phyloP scores from a whole-genome alignment of 2,797 vertebrate genomes.

The Coluber constrictor region DNA sequence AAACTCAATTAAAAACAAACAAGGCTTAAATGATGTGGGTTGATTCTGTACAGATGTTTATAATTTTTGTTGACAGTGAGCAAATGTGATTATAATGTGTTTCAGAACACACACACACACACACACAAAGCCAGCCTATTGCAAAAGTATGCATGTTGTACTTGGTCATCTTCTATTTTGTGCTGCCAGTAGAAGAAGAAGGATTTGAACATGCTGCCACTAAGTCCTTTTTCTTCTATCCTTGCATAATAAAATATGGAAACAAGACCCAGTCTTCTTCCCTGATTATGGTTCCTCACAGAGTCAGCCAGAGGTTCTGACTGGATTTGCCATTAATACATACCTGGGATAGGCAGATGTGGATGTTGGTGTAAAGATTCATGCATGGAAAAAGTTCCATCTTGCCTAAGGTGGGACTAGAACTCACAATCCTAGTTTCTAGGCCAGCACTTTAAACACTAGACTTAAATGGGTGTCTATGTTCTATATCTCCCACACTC shows the following conservation, averaged over 20 bases:
- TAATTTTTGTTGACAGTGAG: neutral
- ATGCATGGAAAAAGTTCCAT: neutral
- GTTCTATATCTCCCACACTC: neutral
- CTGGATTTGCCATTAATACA: neutral
- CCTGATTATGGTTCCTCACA: neutral
- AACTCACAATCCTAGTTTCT: neutral
- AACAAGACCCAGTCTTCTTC: too few species aligned
- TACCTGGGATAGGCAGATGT: neutral
- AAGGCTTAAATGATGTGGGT: neutral
- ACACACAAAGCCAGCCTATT: too few species aligned
- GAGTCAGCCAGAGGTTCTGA: neutral
- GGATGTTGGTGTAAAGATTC: neutral
- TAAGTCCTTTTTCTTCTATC: neutral
- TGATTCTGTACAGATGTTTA: neutral
- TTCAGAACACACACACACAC: neutral
- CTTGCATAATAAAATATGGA: neutral
- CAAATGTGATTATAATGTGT: fast-evolving
- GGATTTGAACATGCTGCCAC: neutral
- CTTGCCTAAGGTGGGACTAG: neutral
- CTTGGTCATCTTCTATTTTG: neutral
- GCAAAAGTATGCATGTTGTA: neutral
- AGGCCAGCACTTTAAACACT: neutral
- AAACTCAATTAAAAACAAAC: neutral
- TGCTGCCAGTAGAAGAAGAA: neutral
- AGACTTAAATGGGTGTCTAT: neutral